Base-by-base conservation (phyloP, 2,888 invertebrate genomes). In the Pollenia griseotomentosa region DNA sequence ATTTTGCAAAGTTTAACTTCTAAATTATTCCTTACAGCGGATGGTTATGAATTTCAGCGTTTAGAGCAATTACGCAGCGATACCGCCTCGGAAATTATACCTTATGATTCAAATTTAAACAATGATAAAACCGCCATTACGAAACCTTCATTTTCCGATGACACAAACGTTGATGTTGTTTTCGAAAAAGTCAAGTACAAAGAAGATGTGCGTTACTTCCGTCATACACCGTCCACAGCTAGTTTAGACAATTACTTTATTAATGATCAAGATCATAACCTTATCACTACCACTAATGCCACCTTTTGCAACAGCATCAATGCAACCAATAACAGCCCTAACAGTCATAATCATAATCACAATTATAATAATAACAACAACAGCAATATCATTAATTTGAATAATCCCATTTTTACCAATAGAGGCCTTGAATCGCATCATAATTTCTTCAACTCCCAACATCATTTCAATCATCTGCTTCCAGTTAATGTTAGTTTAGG, bases 171-270 rank as follows among this genome's bases (percentile, higher is more conserved):
- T 0, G 89, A 89, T 66, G 86, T 93, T 57, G 90, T 92, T 9
- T 93, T 93, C 74, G 93, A 93, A 83, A 91, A 92, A 83, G 92
- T 93, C 75, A 92, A 91, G 66, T 93, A 91, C 83, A 91, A 91
- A 81, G 90, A 91, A 77, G 92, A 92, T 68, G 91, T 93, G 53
- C 91, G 93, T 65, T 93, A 93, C 83, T 88, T 93, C 6, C 90
- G 92, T 11, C 93, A 93, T 68, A 92, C 93, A 48, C 93, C 93
- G 75, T 92, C 93, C 79, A 92, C 90, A 78, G 91, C 93, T 73
- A 93, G 92, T 73, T 85, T 91, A 59, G 91, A 91, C 57, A 90
- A 90, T 83, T 85, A 87, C 65, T 79, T 88, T 82, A 89, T 90
- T 19, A 87, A 80, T 68, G 84, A 84, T 33, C 84, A 68, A 8